Evolutionary conservation across 1,140 invertebrate genomes (phyloP).

Genomic region (Arion vulgaris): DNA sequence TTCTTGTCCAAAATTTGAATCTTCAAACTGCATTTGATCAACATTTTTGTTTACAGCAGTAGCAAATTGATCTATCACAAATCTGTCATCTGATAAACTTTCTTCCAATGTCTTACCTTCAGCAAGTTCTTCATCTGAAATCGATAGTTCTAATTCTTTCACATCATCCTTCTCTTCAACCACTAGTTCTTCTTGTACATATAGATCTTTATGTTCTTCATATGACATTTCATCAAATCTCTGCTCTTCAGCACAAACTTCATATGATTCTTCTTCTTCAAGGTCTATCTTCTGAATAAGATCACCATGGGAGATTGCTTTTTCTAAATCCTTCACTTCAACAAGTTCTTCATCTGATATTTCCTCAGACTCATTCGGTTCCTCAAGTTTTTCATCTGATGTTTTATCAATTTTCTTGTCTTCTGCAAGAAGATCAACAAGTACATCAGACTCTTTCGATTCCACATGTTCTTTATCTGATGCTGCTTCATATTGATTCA

Average conservation of each 20-base stretch:
- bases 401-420: neutral
- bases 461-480: neutral
- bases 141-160: too few species aligned
- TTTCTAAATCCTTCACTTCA: constrained; percentile 14
- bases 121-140: neutral
- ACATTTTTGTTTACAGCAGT: too few species aligned
- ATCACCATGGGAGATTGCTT: too few species aligned
- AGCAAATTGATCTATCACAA: too few species aligned
- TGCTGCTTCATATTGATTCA: neutral
- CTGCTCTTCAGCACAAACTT: too few species aligned
- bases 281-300: too few species aligned
- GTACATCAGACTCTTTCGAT: neutral
- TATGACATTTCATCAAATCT: constrained; percentile 14
- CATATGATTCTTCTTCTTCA: too few species aligned
- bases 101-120: too few species aligned
- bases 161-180: neutral
- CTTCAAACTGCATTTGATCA: too few species aligned
- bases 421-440: neutral
- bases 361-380: constrained; percentile 26
- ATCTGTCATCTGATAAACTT: too few species aligned
- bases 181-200: constrained; percentile 32
- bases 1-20: too few species aligned
- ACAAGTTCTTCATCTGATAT: constrained; percentile 30
- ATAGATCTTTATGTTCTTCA: neutral
- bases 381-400: constrained; percentile 16